These are phyloP conservation scores for Cervus canadensis DNA, from an alignment of 2,113 vertebrate species.

Conservation along the genomic window DNA sequence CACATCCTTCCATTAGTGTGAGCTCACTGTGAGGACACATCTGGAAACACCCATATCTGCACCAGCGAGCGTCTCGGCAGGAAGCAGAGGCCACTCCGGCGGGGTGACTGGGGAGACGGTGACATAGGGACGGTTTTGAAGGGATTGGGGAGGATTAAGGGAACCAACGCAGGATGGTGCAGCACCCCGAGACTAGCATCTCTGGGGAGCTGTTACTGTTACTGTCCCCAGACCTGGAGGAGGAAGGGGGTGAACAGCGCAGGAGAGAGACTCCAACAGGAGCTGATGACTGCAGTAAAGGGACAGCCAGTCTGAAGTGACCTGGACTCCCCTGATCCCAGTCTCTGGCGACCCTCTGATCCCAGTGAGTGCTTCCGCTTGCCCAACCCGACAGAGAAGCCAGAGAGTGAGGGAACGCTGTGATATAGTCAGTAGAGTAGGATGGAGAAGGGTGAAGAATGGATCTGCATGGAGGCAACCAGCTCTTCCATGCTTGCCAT, in stretches of 20 bases:
- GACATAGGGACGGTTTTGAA: neutral
- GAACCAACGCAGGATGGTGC: fast-evolving
- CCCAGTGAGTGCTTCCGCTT: neutral
- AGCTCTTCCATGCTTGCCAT: neutral
- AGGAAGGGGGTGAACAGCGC: neutral
- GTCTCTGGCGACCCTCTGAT: neutral
- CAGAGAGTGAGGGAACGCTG: neutral
- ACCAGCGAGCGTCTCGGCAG: neutral
- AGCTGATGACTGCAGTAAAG: neutral
- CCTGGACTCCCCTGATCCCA: fast-evolving
- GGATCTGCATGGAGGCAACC: fast-evolving
- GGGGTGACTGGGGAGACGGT: neutral
- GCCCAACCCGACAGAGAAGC: neutral
- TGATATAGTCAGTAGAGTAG: neutral
- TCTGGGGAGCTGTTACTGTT: too few species aligned
- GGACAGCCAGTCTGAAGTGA: neutral
- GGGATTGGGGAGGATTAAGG: neutral
- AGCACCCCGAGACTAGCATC: neutral
- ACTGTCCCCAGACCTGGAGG: neutral
- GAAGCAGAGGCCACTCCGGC: neutral
- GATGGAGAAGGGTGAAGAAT: neutral
- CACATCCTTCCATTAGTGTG: neutral
- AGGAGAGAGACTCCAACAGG: neutral
- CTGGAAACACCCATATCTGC: fast-evolving
- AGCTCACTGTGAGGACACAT: neutral